A percentile compares a stretch with the other conserved stretches of the same genome.
Evolutionary conservation across 2,888 invertebrate species (phyloP).

Genomic region (Tetranychus piercei): DNA sequence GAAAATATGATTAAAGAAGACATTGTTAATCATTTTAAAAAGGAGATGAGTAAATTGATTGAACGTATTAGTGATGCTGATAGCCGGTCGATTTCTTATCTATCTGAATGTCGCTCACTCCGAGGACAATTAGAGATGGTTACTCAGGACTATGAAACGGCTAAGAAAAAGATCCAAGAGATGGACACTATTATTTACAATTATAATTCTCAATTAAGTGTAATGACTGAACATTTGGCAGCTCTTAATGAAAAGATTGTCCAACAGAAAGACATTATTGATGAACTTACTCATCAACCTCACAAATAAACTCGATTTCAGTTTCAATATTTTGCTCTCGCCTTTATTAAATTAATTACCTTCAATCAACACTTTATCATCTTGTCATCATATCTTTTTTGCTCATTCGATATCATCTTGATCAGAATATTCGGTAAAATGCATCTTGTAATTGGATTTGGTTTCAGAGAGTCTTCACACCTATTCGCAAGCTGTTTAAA

Average conservation of each 20-base stretch:
- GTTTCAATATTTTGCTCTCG: no score
- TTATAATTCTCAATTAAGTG: slow-evolving; percentile 52
- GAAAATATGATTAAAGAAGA: background rate
- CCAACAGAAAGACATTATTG: slow-evolving; percentile 56
- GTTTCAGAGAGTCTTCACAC: no score
- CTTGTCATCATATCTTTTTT: no score
- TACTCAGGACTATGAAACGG: background rate
- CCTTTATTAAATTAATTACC: no score
- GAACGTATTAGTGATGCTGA: slow-evolving; percentile 8
- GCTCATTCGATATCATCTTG: no score
- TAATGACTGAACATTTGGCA: slow-evolving; percentile 57
- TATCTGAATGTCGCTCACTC: background rate
- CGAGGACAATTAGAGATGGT: slow-evolving; percentile 4
- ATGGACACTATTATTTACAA: slow-evolving; percentile 38
- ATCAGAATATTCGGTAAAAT: no score
- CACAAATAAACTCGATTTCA: no score
- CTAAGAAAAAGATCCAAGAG: slow-evolving; percentile 4
- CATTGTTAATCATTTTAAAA: background rate
- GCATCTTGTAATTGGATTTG: no score
- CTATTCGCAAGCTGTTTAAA: no score
- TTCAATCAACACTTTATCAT: no score
- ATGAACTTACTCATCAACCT: slow-evolving; percentile 29
- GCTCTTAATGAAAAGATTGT: slow-evolving; percentile 68
- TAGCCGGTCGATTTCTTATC: slow-evolving; percentile 9
- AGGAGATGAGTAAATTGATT: slow-evolving; percentile 7